A percentile compares a stretch with the other conserved stretches of the same genome.
Conservation (phyloP, 2,888 invertebrate genomes). For the Eristalis pertinax region DNA sequence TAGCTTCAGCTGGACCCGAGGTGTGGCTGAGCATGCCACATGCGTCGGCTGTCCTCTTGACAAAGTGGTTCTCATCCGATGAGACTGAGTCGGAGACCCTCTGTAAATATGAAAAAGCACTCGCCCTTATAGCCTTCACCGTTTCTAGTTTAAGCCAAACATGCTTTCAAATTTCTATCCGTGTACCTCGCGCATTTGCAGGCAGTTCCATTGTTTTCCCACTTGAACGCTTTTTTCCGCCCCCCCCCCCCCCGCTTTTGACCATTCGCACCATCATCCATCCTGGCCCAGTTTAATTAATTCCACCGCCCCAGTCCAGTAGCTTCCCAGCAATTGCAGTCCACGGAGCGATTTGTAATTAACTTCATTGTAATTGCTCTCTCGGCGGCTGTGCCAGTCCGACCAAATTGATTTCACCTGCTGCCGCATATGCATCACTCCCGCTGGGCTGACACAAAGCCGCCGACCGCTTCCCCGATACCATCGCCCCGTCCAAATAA, state of each 20-base stretch:
- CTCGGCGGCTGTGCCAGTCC: background rate
- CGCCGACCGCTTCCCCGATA: background rate
- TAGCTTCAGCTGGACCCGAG: no score
- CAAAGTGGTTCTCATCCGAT: no score
- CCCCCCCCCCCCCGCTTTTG: background rate
- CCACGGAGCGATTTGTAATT: conserved; percentile 52
- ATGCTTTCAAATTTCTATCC: background rate
- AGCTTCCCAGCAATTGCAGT: conserved; percentile 30
- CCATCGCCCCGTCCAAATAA: background rate
- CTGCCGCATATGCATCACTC: conserved; percentile 1
- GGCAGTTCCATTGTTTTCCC: background rate
- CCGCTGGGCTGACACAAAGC: background rate
- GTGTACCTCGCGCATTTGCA: background rate
- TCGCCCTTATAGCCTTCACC: no score
- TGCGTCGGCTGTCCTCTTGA: no score
- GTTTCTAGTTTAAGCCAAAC: no score
- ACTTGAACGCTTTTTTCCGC: background rate
- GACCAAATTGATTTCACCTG: conserved; percentile 46
- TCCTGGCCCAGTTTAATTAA: conserved; percentile 46
- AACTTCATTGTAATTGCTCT: conserved; percentile 63
- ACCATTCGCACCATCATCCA: background rate
- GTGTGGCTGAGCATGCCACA: no score
- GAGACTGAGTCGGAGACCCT: no score
- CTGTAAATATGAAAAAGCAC: no score
- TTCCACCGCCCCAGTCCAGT: conserved; percentile 7